A percentile compares a stretch with the other conserved stretches of the same genome.
Evolutionary conservation across 1,140 invertebrate species (phyloP).

Genomic region (Zaprionus davidi): DNA sequence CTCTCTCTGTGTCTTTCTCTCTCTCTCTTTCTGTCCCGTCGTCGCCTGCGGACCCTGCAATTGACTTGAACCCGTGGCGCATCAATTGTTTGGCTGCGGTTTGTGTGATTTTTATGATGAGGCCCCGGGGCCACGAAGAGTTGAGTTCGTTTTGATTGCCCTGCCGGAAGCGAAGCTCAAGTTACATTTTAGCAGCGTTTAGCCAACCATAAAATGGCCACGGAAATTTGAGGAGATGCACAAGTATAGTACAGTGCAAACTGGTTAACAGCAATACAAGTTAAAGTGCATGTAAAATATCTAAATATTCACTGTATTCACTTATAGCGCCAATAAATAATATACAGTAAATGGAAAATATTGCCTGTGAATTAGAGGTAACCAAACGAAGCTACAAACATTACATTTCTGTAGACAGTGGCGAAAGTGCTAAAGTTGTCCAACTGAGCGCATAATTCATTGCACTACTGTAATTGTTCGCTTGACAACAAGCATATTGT

Average conservation of each 20-base stretch:
- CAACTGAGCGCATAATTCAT: background rate
- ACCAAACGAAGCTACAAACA: background rate
- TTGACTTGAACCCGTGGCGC: slow-evolving; percentile 78
- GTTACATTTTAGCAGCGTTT: slow-evolving; percentile 75
- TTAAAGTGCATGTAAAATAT: background rate
- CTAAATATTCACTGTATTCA: background rate
- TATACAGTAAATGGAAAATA: background rate
- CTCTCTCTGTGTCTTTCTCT: background rate
- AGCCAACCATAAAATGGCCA: slow-evolving; percentile 72
- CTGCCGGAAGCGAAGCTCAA: slow-evolving; percentile 74
- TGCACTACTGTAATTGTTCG: background rate
- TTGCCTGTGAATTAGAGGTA: background rate
- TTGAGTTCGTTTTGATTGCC: slow-evolving; percentile 64
- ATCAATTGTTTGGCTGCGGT: slow-evolving; percentile 71
- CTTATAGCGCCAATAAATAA: background rate
- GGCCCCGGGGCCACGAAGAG: slow-evolving; percentile 51
- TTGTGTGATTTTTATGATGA: slow-evolving; percentile 78
- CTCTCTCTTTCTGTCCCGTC: slow-evolving; percentile 2
- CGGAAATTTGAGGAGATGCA: slow-evolving; percentile 31
- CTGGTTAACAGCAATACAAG: background rate
- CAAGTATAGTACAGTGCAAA: slow-evolving; percentile 31
- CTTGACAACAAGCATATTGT: slow-evolving; percentile 19
- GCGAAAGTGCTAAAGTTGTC: background rate
- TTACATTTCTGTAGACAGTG: background rate
- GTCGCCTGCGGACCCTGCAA: slow-evolving; percentile 64